These are phyloP conservation scores for Trachelipus rathkii DNA, from an alignment of 1,140 invertebrate genomes.

Conservation along the genomic window DNA sequence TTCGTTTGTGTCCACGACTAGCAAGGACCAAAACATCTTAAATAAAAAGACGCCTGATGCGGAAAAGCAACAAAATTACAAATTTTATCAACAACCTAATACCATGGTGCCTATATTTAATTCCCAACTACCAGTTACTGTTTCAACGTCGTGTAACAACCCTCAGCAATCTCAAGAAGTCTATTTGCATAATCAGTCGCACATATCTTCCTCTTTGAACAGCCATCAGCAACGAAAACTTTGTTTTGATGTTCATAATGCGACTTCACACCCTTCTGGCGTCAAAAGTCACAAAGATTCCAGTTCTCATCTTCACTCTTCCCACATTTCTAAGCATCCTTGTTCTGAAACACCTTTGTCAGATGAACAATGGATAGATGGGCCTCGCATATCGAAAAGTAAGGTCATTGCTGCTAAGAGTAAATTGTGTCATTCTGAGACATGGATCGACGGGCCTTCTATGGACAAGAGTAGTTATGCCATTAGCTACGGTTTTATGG, in stretches of 20 bases:
- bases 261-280: not conserved
- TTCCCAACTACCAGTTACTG: conserved; percentile 27
- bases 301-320: no score
- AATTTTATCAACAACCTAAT: conserved; percentile 43
- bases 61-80: conserved; percentile 38
- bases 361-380: conserved; percentile 94
- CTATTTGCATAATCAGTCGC: not conserved
- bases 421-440: conserved; percentile 57
- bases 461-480: conserved; percentile 25
- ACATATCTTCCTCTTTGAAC: not conserved
- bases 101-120: conserved; percentile 33
- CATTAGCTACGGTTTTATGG: conserved; percentile 68
- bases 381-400: conserved; percentile 73
- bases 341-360: conserved; percentile 48
- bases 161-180: conserved; percentile 7
- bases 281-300: not conserved
- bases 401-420: conserved; percentile 45
- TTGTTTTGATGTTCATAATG: not conserved
- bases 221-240: not conserved
- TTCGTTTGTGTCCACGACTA: not conserved
- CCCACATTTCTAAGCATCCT: not conserved
- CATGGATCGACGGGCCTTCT: conserved; percentile 86
- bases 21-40: conserved; percentile 20
- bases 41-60: conserved; percentile 27
- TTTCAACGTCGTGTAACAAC: conserved; percentile 18